Percentiles rank a stretch among this genome's conserved stretches.
phyloP scores from a whole-genome alignment of 2,113 vertebrate species.

The Oreochromis niloticus region DNA sequence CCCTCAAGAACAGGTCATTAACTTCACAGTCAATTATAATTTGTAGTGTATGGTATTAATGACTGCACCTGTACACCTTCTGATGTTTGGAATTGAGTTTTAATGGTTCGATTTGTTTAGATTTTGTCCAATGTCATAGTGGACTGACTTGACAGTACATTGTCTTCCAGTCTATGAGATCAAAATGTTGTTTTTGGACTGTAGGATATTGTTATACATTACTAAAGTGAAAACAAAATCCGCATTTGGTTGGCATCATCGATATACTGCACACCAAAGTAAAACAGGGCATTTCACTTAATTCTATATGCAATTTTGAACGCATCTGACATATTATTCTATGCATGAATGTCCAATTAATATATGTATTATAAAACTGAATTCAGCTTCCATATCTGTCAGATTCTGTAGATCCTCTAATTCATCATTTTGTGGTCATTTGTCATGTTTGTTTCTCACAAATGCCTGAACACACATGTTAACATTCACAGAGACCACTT shows the following conservation, averaged over 20 bases:
- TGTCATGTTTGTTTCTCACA: neutral
- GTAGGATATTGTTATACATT: neutral
- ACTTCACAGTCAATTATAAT: neutral
- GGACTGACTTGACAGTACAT: neutral
- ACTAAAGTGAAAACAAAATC: neutral
- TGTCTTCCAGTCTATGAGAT: neutral
- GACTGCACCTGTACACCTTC: neutral
- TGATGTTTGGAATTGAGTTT: neutral
- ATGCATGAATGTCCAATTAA: neutral
- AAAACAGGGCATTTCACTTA: neutral
- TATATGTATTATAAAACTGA: neutral
- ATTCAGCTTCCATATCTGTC: neutral
- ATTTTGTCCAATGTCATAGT: neutral
- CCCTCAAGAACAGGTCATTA: neutral
- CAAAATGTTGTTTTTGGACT: neutral
- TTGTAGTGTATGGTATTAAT: neutral
- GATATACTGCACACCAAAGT: neutral
- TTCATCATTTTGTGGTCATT: neutral
- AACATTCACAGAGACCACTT: neutral
- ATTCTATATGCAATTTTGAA: neutral
- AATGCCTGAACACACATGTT: neutral
- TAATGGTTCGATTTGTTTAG: neutral
- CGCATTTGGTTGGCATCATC: neutral
- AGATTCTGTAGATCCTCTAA: neutral
- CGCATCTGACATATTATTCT: neutral